These are phyloP conservation scores for Tetrax tetrax DNA, from an alignment of 2,113 vertebrate genomes.

Conservation along the genomic window DNA sequence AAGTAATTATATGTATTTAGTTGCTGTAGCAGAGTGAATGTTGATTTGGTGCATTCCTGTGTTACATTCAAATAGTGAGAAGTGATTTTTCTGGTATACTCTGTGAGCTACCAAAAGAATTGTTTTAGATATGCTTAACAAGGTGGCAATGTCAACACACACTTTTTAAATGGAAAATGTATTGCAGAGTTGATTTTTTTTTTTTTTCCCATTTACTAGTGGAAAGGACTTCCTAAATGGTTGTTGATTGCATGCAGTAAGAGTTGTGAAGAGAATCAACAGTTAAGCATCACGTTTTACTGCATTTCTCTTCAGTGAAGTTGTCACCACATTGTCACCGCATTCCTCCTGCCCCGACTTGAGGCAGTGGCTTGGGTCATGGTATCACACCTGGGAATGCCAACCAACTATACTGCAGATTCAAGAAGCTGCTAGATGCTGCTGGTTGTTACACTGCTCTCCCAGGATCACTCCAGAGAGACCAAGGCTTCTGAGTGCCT, in stretches of 20 bases:
- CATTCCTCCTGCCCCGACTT: background rate
- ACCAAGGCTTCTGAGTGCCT: background rate
- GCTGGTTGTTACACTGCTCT: background rate
- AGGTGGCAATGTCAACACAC: background rate
- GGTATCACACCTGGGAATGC: background rate
- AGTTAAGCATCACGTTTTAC: background rate
- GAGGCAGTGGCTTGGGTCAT: background rate
- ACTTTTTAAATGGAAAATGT: background rate
- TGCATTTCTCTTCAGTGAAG: background rate
- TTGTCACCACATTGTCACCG: background rate
- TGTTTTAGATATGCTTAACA: background rate
- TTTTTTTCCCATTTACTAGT: background rate
- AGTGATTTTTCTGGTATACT: background rate
- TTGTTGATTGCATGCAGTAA: background rate
- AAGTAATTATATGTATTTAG: background rate
- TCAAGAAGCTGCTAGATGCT: background rate
- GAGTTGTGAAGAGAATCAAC: background rate
- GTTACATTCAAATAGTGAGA: background rate
- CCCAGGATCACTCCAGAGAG: background rate
- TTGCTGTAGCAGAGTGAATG: background rate
- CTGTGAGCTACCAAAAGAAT: background rate
- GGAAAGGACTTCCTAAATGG: background rate
- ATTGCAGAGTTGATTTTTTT: background rate
- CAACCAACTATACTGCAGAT: background rate
- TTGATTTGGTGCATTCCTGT: background rate